Conservation (phyloP, 2,888 invertebrate species). For the Hirtodrosophila cameraria region DNA sequence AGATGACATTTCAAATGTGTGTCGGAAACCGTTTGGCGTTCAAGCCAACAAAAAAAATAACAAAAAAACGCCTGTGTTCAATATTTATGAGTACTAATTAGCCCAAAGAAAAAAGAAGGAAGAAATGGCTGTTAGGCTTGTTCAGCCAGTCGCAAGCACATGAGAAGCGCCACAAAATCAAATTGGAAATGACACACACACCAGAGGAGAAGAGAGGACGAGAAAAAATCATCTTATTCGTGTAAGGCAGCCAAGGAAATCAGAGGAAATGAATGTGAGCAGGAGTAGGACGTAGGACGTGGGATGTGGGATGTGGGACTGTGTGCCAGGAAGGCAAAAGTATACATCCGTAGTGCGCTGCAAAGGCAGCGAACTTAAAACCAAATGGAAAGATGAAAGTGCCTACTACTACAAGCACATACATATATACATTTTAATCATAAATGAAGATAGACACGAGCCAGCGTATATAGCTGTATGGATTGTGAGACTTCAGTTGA, state of each 20-base stretch:
- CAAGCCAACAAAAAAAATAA: constrained; percentile 3
- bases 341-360: constrained; percentile 32
- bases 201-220: constrained; percentile 3
- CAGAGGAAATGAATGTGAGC: constrained; percentile 18
- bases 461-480: background rate
- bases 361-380: constrained; percentile 16
- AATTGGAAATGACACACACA: constrained; percentile 33
- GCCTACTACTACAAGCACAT: constrained; percentile 19
- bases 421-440: constrained; percentile 40
- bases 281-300: background rate
- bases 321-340: constrained; percentile 7
- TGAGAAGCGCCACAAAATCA: constrained; percentile 36
- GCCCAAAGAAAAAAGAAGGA: constrained; percentile 21
- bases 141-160: constrained; percentile 14
- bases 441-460: constrained; percentile 33
- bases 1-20: constrained; percentile 43
- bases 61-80: background rate
- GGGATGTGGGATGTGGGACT: background rate
- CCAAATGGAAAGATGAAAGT: constrained; percentile 13
- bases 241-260: constrained; percentile 28
- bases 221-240: constrained; percentile 32
- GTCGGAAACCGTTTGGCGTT: constrained; percentile 41
- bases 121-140: background rate
- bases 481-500: constrained; percentile 17
- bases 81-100: constrained; percentile 51